Evolutionary conservation across 1,140 invertebrate species (phyloP).

Genomic region (Geopemphigus sp.): DNA sequence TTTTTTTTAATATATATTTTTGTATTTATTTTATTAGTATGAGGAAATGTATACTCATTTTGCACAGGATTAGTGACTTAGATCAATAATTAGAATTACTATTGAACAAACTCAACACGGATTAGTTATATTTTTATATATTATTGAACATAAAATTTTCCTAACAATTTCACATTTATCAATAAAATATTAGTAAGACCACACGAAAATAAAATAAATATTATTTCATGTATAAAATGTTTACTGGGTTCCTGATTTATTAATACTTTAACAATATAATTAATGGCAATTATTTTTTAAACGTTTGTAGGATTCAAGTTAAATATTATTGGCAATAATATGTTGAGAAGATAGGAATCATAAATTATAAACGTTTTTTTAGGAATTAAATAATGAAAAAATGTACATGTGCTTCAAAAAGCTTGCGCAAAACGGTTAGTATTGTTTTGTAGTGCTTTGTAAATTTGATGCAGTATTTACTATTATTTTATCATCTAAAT

Average conservation of each 20-base stretch:
- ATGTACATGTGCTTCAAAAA: not conserved
- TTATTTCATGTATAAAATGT: conserved; percentile 15
- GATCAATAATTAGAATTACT: conserved; percentile 41
- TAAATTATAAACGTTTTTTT: conserved; percentile 14
- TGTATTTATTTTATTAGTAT: conserved; percentile 27
- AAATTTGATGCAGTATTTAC: conserved; percentile 45
- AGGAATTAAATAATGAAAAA: conserved; percentile 1
- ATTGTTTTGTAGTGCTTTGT: conserved; percentile 35
- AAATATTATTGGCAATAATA: conserved; percentile 12
- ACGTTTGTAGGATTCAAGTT: not conserved
- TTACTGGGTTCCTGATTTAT: conserved; percentile 31
- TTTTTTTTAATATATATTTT: conserved; percentile 10
- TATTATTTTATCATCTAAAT: conserved; percentile 37
- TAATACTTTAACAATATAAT: not conserved
- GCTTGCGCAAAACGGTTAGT: not conserved
- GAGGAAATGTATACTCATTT: conserved; percentile 24
- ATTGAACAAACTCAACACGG: conserved; percentile 25
- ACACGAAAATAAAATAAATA: not conserved
- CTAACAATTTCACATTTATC: not conserved
- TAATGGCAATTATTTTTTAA: conserved; percentile 23
- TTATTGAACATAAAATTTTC: conserved; percentile 19
- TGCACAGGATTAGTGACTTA: conserved; percentile 4
- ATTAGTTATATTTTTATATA: conserved; percentile 43
- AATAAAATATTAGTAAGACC: conserved; percentile 10
- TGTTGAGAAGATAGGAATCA: not conserved